Conservation (phyloP, 2,113 vertebrate species). For the Callospermophilus lateralis region DNA sequence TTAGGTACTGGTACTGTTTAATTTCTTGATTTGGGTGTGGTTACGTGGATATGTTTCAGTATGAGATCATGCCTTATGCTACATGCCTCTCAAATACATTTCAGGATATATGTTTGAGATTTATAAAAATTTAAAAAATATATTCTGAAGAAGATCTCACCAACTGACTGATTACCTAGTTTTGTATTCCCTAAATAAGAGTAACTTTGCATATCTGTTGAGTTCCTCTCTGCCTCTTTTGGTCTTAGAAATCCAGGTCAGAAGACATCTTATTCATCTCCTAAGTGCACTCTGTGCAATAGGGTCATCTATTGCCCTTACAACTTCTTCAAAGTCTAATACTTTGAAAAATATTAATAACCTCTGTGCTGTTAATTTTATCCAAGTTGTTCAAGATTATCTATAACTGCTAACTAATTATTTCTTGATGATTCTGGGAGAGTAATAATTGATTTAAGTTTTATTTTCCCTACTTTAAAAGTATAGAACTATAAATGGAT, state of each 20-base stretch:
- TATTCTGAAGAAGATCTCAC: not conserved
- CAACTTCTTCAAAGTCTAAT: slow-evolving; percentile 1
- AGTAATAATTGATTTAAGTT: not conserved
- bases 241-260: slow-evolving; percentile 15
- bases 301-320: not conserved
- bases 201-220: not conserved
- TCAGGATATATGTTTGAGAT: not conserved
- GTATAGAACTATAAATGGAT: not conserved
- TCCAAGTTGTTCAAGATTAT: not conserved
- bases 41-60: not conserved
- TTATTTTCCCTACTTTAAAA: not conserved
- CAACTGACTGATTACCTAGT: not conserved
- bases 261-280: not conserved
- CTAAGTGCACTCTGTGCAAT: not conserved
- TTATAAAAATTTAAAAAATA: not conserved
- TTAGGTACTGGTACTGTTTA: not conserved
- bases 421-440: not conserved
- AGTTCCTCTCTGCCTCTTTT: not conserved
- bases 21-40: not conserved
- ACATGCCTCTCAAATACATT: not conserved
- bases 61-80: not conserved
- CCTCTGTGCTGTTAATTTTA: not conserved
- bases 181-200: not conserved
- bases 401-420: not conserved
- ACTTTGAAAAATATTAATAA: not conserved